Conservation (phyloP, 2,888 invertebrate species). For the Euplexia lucipara region DNA sequence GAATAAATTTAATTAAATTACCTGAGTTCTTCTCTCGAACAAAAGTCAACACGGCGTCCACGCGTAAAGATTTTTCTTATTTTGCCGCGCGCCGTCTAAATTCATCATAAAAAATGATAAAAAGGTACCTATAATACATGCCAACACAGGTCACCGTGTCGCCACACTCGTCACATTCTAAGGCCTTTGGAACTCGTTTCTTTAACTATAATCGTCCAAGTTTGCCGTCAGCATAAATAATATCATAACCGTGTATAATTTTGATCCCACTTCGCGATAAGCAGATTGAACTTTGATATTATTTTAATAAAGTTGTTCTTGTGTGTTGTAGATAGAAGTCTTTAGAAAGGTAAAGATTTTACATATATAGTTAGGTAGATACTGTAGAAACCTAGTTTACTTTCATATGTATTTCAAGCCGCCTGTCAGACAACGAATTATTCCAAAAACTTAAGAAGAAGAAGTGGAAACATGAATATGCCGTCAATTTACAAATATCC, state of each 20-base stretch:
- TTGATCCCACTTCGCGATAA: conserved; percentile 43
- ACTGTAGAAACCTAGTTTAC: too few species aligned
- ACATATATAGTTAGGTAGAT: too few species aligned
- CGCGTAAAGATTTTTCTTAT: background rate
- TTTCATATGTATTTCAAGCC: too few species aligned
- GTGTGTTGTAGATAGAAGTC: too few species aligned
- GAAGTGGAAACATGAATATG: too few species aligned
- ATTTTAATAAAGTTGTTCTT: conserved; percentile 18
- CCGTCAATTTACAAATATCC: too few species aligned
- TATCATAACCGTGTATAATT: conserved; percentile 43
- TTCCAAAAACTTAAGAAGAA: too few species aligned
- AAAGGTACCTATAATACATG: background rate
- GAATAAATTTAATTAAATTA: background rate
- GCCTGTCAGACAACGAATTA: too few species aligned
- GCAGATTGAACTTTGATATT: conserved; percentile 1
- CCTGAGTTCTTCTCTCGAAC: too few species aligned
- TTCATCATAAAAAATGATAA: conserved; percentile 6
- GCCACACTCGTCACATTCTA: conserved; percentile 44
- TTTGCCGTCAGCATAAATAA: conserved; percentile 49
- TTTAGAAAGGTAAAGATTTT: too few species aligned
- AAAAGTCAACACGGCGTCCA: background rate
- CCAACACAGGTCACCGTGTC: conserved; percentile 26
- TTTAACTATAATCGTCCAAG: conserved; percentile 24
- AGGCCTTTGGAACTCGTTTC: conserved; percentile 37
- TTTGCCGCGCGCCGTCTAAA: background rate